Base-by-base conservation (phyloP, 1,140 invertebrate genomes). In the Lycorma delicatula region DNA sequence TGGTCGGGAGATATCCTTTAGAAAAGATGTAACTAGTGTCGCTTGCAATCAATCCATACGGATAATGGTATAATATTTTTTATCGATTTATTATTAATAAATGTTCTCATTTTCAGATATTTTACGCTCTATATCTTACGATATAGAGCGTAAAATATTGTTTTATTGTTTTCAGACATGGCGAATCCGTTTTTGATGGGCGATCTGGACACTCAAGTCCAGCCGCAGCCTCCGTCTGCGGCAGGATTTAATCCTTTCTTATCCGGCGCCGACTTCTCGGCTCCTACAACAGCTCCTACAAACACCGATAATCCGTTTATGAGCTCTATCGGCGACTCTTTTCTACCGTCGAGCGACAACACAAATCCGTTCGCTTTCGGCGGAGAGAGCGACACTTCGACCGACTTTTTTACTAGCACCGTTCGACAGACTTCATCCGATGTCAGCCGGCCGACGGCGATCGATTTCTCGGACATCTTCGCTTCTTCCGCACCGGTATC, bases 121-220 rank as follows among this genome's bases (percentile, higher is more conserved):
- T n/a, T n/a, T n/a, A n/a, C n/a, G n/a, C n/a, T n/a, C n/a, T n/a
- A n/a, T n/a, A n/a, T n/a, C n/a, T n/a, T n/a, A n/a, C n/a, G n/a
- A n/a, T n/a, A n/a, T n/a, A n/a, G n/a, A n/a, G n/a, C n/a, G n/a
- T n/a, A n/a, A n/a, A n/a, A 2, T 26, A 12, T 2, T 48, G 9
- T 22, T 3, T 3, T 50, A 50, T 50, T 12, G 16, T 38, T 16
- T 50, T 18, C 48, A 12, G 54, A 55, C 26, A 64, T 64, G 59
- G 77, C 75, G 34, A 90, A 90, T 76, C 86, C 87, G 16, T 90
- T 90, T 70, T 71, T 89, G 51, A 86, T 86, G 73, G 84, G 86
- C 63, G 79, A 81, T 29, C 66, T 67, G 22, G 64, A 72, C 2
- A 66, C 66, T 4, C 68, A 75, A 12, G 66, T 71, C 69, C 27